Evolutionary conservation across 2,888 invertebrate genomes (phyloP).

Genomic region (Scaptomyza caliginosa): DNA sequence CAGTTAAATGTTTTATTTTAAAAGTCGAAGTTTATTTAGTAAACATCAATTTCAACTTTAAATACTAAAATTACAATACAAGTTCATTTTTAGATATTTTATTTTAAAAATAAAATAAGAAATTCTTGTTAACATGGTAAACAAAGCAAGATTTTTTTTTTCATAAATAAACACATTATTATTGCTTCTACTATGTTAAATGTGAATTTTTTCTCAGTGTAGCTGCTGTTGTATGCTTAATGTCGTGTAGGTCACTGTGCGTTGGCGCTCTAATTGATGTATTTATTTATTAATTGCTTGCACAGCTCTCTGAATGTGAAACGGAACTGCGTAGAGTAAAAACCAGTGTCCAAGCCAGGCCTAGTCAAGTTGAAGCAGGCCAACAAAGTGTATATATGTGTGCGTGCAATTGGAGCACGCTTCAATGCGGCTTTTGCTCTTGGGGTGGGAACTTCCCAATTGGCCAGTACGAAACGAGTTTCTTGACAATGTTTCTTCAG

Average conservation of each 20-base stretch:
- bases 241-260: slow-evolving; percentile 71
- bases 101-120: too few species aligned
- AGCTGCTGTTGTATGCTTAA: slow-evolving; percentile 7
- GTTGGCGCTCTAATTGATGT: slow-evolving; percentile 77
- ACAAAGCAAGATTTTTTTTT: too few species aligned
- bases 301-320: slow-evolving; percentile 30
- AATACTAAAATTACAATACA: too few species aligned
- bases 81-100: neutral
- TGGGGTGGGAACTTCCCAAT: slow-evolving; percentile 49
- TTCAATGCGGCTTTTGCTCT: slow-evolving; percentile 20
- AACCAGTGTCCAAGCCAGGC: neutral
- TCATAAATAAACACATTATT: too few species aligned
- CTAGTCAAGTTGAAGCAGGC: slow-evolving; percentile 9
- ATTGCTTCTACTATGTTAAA: too few species aligned
- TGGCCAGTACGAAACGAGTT: slow-evolving; percentile 41
- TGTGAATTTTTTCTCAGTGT: slow-evolving; percentile 22
- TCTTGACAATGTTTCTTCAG: slow-evolving; percentile 19
- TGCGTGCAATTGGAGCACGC: slow-evolving; percentile 54
- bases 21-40: too few species aligned
- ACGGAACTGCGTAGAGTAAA: slow-evolving; percentile 59
- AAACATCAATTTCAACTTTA: too few species aligned
- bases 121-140: neutral
- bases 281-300: slow-evolving; percentile 64
- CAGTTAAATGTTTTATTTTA: neutral
- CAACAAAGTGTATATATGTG: neutral